A percentile compares a stretch with the other conserved stretches of the same genome.
phyloP scores from a whole-genome alignment of 2,113 vertebrate species.

The Centropus unirufus region DNA sequence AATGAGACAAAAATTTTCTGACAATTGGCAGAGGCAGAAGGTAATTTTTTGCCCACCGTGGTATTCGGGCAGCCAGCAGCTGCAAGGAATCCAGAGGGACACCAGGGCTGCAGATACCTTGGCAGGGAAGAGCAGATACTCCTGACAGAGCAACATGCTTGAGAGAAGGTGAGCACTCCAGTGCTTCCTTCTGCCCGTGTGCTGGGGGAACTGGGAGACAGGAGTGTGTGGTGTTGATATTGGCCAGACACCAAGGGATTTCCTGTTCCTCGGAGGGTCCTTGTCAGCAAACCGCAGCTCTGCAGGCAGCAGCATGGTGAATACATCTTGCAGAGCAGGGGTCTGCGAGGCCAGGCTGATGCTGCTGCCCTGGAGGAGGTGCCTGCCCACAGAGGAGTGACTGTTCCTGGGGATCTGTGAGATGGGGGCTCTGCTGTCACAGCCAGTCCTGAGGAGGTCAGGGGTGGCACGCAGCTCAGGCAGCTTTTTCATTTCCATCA shows the following conservation, averaged over 20 bases:
- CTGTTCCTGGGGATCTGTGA: rapidly evolving
- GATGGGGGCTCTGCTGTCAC: not conserved
- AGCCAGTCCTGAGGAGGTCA: not conserved
- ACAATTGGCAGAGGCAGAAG: not conserved
- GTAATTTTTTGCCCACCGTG: not conserved
- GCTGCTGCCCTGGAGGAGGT: not conserved
- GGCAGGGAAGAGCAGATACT: not conserved
- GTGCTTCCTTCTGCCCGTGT: not conserved
- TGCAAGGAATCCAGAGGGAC: rapidly evolving
- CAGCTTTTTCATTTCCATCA: not conserved
- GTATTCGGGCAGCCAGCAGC: not conserved
- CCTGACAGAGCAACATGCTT: not conserved
- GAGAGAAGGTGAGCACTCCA: not conserved
- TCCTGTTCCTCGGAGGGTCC: not conserved
- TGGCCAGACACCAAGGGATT: slow-evolving; percentile 20
- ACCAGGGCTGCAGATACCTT: not conserved
- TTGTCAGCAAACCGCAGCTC: not conserved
- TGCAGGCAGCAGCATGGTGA: not conserved
- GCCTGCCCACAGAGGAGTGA: not conserved
- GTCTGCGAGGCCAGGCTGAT: not conserved
- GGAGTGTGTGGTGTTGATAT: not conserved
- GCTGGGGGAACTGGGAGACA: not conserved
- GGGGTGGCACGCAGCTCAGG: not conserved
- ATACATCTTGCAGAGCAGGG: not conserved
- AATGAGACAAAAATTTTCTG: not conserved